Evolutionary conservation across 2,888 invertebrate genomes (phyloP).

Genomic region (Ennomos quercinarius): DNA sequence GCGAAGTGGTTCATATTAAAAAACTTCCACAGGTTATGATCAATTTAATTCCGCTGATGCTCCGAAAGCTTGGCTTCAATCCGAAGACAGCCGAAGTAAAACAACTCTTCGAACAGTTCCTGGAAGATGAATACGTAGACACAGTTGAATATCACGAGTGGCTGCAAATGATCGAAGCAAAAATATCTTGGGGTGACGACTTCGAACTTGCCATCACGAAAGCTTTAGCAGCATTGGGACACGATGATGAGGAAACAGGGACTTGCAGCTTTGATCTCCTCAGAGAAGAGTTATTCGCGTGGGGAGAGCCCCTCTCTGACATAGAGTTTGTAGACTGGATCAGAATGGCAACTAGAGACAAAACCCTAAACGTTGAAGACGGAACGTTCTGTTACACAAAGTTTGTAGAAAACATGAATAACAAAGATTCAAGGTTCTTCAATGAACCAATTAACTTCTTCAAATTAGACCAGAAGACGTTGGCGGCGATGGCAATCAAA

Average conservation of each 20-base stretch:
- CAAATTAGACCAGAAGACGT: conserved; percentile 76
- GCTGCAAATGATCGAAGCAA: conserved; percentile 77
- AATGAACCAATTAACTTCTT: conserved; percentile 77
- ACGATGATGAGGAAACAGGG: conserved; percentile 71
- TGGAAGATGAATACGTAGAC: conserved; percentile 76
- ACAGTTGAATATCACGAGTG: conserved; percentile 74
- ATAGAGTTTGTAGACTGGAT: conserved; percentile 72
- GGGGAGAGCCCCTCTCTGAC: conserved; percentile 74
- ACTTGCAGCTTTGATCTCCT: conserved; percentile 62
- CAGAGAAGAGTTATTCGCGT: conserved; percentile 63
- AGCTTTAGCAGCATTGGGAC: conserved; percentile 68
- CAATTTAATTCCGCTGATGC: conserved; percentile 64
- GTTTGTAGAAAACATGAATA: conserved; percentile 77
- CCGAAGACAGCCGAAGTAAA: conserved; percentile 69
- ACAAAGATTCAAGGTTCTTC: conserved; percentile 64
- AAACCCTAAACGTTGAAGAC: conserved; percentile 62
- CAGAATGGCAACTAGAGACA: conserved; percentile 66
- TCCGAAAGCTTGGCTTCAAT: conserved; percentile 74
- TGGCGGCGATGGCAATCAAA: conserved; percentile 72
- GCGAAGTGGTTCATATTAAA: not conserved
- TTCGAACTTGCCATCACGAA: conserved; percentile 66
- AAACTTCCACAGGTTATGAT: conserved; percentile 58
- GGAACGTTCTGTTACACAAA: conserved; percentile 64
- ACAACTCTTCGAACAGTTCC: conserved; percentile 59
- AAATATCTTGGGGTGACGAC: conserved; percentile 74